phyloP scores from a whole-genome alignment of 2,797 vertebrate species.

The Cirrhinus molitorella region DNA sequence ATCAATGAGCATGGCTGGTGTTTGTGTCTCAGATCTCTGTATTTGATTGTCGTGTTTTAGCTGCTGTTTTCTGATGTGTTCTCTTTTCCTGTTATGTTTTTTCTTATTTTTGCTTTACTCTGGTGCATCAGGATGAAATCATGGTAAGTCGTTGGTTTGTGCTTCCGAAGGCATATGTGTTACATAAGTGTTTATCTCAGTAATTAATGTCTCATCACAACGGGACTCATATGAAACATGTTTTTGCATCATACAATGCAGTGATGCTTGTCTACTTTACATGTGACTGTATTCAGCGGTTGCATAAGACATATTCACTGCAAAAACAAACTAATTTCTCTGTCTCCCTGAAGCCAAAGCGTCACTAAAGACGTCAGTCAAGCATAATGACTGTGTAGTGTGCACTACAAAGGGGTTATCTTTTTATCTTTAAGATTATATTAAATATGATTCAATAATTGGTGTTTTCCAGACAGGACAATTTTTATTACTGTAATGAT shows the following conservation, averaged over 20 bases:
- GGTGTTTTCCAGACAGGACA: too few species aligned
- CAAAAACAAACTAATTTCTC: not conserved
- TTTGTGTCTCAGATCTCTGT: slow-evolving; percentile 2
- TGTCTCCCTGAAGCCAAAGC: not conserved
- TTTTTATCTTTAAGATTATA: too few species aligned
- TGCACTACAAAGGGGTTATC: not conserved
- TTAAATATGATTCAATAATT: too few species aligned
- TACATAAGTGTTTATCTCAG: slow-evolving; percentile 38
- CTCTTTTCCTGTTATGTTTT: slow-evolving; percentile 48
- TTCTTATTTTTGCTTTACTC: slow-evolving; percentile 69
- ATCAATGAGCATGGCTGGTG: not conserved
- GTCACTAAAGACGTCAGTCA: not conserved
- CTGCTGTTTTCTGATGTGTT: not conserved
- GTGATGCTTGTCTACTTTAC: not conserved
- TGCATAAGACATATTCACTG: not conserved
- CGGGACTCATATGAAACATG: not conserved
- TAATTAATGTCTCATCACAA: not conserved
- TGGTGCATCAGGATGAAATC: slow-evolving; percentile 94
- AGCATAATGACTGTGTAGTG: not conserved
- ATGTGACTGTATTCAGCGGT: not conserved
- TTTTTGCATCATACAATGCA: not conserved
- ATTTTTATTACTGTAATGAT: too few species aligned
- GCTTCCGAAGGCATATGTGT: not conserved
- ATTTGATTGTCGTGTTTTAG: not conserved
- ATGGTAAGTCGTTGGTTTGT: slow-evolving; percentile 90